Evolutionary conservation across 2,113 vertebrate species (phyloP).

Genomic region (Corydoras maculifer): DNA sequence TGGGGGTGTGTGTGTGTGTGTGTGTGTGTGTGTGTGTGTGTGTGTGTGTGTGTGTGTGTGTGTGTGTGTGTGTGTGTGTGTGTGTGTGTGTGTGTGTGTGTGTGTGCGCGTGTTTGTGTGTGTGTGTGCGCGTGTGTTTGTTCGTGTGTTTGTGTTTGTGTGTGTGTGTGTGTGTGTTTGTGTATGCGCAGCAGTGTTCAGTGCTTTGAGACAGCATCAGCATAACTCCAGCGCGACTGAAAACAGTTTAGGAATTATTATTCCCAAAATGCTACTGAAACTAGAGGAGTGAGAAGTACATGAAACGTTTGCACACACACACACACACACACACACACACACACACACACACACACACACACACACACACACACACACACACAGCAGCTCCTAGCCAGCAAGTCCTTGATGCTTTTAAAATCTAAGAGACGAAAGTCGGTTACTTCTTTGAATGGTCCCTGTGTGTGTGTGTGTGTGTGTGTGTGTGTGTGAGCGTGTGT

Average conservation of each 20-base stretch:
- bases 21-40: no score
- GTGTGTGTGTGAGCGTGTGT: neutral
- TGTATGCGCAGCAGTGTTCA: neutral
- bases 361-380: conserved; percentile 9
- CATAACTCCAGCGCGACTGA: neutral
- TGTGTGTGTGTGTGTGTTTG: neutral
- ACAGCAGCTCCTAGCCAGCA: neutral
- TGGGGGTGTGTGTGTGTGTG: no score
- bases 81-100: no score
- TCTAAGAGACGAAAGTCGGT: conserved; percentile 1
- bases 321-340: conserved; percentile 21
- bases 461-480: conserved; percentile 15
- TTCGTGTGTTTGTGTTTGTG: neutral
- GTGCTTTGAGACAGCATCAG: neutral
- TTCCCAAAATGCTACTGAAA: neutral
- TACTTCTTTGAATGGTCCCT: neutral
- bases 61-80: neutral
- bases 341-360: conserved; percentile 26
- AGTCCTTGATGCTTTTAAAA: neutral
- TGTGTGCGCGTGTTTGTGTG: no score
- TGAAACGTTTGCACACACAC: conserved; percentile 24
- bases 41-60: no score
- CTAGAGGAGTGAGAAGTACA: neutral
- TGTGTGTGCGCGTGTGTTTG: neutral
- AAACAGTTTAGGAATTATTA: conserved; percentile 1